Percentiles rank a stretch among this genome's conserved stretches.
Conservation (phyloP, 1,140 invertebrate species). For the Zaprionus vittiger region DNA sequence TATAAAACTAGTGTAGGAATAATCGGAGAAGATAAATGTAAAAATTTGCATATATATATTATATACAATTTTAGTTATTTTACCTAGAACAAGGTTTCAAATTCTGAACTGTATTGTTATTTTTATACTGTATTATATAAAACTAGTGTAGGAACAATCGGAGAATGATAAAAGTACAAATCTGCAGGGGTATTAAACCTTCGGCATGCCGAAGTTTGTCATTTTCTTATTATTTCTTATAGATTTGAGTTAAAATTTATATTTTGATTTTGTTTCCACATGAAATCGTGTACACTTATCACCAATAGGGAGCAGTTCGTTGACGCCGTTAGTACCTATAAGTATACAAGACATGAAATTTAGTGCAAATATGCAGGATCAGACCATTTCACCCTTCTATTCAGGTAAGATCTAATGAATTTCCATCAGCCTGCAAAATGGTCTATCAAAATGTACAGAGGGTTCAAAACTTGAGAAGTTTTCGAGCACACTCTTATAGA, state of each 20-base stretch:
- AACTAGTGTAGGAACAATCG: no score
- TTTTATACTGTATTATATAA: no score
- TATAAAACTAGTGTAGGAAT: no score
- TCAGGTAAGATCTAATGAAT: conserved; percentile 85
- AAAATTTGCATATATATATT: background rate
- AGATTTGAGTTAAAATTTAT: background rate
- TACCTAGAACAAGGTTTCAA: no score
- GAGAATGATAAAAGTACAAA: no score
- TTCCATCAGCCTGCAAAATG: background rate
- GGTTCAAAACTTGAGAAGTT: no score
- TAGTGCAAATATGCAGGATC: conserved; percentile 86
- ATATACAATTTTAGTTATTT: background rate
- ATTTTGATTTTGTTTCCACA: conserved; percentile 1
- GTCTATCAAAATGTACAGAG: background rate
- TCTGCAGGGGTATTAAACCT: background rate
- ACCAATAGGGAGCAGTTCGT: conserved; percentile 86
- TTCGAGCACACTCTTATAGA: no score
- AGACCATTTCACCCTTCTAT: conserved; percentile 88
- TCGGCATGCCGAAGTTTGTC: background rate
- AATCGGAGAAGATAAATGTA: no score
- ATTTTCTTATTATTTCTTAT: background rate
- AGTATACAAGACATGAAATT: conserved; percentile 92
- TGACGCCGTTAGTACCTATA: conserved; percentile 91
- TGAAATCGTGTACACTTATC: background rate
- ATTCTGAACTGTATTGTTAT: no score